Base-by-base conservation (phyloP, 1,140 invertebrate species). In the silkworm (Bombyx mori) region DNA sequence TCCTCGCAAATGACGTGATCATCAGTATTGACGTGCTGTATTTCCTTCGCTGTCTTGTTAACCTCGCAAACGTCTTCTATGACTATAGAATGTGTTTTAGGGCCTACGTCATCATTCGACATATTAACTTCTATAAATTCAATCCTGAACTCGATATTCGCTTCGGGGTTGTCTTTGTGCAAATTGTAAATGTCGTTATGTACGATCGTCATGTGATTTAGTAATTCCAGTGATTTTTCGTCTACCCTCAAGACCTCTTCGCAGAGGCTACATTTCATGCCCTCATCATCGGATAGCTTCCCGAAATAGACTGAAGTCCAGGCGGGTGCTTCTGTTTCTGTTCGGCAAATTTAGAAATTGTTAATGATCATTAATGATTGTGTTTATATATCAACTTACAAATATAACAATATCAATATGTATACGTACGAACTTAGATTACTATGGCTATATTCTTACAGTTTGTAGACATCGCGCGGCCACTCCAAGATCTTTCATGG, bases 91-190 rank as follows among this genome's bases (percentile, higher is more conserved):
- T 81, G 60, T 6, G 54, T 54, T 62, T 76, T 78, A 26, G 63
- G 54, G n/a, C 73, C 71, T 12, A 50, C 63, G 44, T 77, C 73
- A 48, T 79, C 79, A 57, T 81, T 81, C 26, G 76, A 58, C 56
- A 76, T 64, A 65, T 73, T 81, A 9, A 82, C 67, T 56, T 86
- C 71, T n/a, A 86, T 57, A 57, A 82, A 86, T 53, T 86, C 83
- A 44, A 86, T 82, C 52, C 78, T 77, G 52, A 79, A 86, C 8
- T 81, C 80, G 0, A 80, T 70, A 0, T 68, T 63, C 35, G 73
- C 62, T 55, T 82, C 75, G 0, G 71, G 61, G 57, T 73, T 74
- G 18, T 77, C 73, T 54, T 71, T 73, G 44, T 86, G 83, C 6
- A 86, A 61, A 7, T 81, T 75, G 45, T 77, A 71, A 0, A 86